phyloP scores from a whole-genome alignment of 2,888 invertebrate species.

The Ophonus ardosiacus region DNA sequence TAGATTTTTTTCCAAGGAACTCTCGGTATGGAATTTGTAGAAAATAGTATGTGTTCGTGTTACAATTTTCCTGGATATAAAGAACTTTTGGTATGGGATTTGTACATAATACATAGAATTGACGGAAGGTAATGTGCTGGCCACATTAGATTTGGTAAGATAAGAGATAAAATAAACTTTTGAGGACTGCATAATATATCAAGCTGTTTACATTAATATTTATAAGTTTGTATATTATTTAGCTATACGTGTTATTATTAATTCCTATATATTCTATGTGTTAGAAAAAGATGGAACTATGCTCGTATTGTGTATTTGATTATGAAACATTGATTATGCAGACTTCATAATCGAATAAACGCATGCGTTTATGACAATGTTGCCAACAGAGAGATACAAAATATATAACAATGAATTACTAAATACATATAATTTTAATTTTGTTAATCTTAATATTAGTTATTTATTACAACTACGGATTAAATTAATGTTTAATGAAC shows the following conservation, averaged over 20 bases:
- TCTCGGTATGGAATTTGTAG: too few species aligned
- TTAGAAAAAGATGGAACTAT: not conserved
- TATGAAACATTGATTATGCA: not conserved
- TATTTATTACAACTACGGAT: too few species aligned
- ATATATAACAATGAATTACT: not conserved
- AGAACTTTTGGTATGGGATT: too few species aligned
- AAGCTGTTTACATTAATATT: not conserved
- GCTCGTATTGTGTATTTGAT: not conserved
- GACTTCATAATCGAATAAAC: not conserved
- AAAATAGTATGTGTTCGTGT: too few species aligned
- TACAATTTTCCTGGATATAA: too few species aligned
- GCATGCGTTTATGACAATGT: not conserved
- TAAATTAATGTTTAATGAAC: too few species aligned
- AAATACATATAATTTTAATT: not conserved
- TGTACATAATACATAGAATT: too few species aligned
- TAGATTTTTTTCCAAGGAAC: too few species aligned
- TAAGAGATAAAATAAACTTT: not conserved
- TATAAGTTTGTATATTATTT: not conserved
- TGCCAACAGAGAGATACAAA: not conserved
- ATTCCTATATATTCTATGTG: not conserved
- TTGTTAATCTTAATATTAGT: too few species aligned
- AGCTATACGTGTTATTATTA: not conserved
- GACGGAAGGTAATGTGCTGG: too few species aligned
- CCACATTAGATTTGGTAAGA: not conserved
- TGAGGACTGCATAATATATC: not conserved